A percentile compares a stretch with the other conserved stretches of the same genome.
These are phyloP conservation scores for Dascillus cervinus DNA, from an alignment of 2,888 invertebrate species.

Conservation along the genomic window DNA sequence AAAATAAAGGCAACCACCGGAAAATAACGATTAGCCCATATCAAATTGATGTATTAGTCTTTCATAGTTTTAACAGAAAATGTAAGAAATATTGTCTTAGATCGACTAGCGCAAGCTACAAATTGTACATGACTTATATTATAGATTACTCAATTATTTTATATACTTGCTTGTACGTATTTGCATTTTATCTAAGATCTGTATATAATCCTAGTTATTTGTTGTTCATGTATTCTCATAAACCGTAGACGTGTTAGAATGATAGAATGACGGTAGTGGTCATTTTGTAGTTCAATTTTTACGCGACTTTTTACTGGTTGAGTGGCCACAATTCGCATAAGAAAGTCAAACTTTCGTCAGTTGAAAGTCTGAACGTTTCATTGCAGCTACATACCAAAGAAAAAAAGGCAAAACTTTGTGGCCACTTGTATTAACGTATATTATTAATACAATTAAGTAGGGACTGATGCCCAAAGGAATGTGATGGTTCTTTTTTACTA, in stretches of 20 bases:
- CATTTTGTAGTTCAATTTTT: constrained; percentile 30
- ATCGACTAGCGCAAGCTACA: constrained; percentile 43
- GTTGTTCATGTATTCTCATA: constrained; percentile 35
- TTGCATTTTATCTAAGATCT: constrained; percentile 41
- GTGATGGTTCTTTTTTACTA: constrained; percentile 43
- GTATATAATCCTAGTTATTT: constrained; percentile 38
- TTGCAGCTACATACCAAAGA: not conserved
- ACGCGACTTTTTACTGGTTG: constrained; percentile 21
- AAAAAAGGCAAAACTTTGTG: constrained; percentile 13
- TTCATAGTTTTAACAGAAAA: constrained; percentile 7
- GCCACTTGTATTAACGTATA: constrained; percentile 22
- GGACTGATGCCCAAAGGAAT: constrained; percentile 39
- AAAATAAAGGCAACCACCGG: too few species aligned
- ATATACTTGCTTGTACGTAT: constrained; percentile 45
- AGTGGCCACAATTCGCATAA: constrained; percentile 18
- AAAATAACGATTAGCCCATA: too few species aligned
- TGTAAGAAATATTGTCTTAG: too few species aligned
- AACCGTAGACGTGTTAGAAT: constrained; percentile 21
- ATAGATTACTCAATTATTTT: constrained; percentile 44
- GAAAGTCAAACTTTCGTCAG: not conserved
- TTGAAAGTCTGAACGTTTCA: not conserved
- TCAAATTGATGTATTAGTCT: too few species aligned
- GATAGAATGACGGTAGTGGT: constrained; percentile 21
- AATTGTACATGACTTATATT: constrained; percentile 43
- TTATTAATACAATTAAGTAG: constrained; percentile 25